Evolutionary conservation across 2,888 invertebrate species (phyloP), one percentile per base, ranked within the genome.

Genomic region (Bhutanitis thaidina): DNA sequence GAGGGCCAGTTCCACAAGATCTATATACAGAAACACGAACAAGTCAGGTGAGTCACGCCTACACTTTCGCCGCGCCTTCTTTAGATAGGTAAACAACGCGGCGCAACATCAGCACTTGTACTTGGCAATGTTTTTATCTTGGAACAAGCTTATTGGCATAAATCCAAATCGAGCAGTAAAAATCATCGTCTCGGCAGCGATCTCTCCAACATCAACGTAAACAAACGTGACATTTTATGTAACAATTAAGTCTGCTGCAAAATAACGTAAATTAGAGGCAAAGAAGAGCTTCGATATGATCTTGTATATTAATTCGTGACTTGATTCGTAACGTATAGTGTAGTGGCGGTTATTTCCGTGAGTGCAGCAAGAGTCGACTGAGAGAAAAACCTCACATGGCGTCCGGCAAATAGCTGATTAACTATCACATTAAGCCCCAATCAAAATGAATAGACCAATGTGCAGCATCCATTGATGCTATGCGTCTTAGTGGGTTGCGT

Each of bases 1-100:
- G 95, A 97, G 76, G 95, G 96, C 56, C 96, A 97, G 84, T 97
- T 97, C 84, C 97, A 97, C 83, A 96, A 97, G 89, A 97, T 97
- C 81, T 97, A 97, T 89, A 97, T 97, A 69, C 96, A 97, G 80
- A 94, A 95, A 73, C 96, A 97, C 76, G 96, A 97, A 80, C 95
- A 96, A 88, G 97, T 97, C 79, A 96, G 95, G 96, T 96, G 75
- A 90, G 92, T 74, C 54, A 53, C 36, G 12, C 35, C n/a, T 14
- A n/a, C 35, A 40, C 27, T 27, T 36, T 43, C 29, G 9, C 29
- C 36, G 14, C 45, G 12, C 29, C 34, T 14, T 10, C n/a, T 36
- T 25, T 3, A 12, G 4, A n/a, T n/a, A 32, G 38, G 35, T 27
- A 39, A 34, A 49, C 43, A 49, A 38, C 35, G 20, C 50, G 45